phyloP scores from a whole-genome alignment of 2,113 vertebrate genomes.

The Peromyscus polionotus region DNA sequence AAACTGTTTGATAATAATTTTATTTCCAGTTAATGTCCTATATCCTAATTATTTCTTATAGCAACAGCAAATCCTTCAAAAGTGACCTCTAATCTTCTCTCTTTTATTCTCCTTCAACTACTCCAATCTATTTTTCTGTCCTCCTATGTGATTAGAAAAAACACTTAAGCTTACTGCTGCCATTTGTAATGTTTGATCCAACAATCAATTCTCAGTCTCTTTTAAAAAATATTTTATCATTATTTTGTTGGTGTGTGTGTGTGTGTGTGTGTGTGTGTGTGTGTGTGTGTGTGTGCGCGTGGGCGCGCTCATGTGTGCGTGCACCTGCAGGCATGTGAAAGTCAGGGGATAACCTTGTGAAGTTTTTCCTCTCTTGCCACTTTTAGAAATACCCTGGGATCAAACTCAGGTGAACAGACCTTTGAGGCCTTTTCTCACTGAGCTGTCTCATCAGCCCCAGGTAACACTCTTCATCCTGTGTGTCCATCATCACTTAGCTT shows the following conservation, averaged over 20 bases:
- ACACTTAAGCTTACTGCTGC: neutral
- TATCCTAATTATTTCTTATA: neutral
- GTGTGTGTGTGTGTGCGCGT: neutral
- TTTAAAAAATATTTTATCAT: neutral
- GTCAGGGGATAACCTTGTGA: neutral
- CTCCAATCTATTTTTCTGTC: neutral
- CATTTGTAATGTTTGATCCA: neutral
- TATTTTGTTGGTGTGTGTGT: neutral
- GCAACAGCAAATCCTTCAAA: neutral
- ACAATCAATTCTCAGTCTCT: neutral
- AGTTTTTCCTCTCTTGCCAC: neutral
- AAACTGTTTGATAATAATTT: neutral
- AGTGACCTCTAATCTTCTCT: neutral
- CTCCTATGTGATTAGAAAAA: neutral
- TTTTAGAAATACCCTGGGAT: neutral
- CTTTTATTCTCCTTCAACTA: neutral
- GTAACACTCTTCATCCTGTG: neutral
- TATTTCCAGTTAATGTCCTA: neutral
- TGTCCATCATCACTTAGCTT: neutral
- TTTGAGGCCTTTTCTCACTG: neutral
- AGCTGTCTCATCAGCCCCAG: neutral
- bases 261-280: neutral
- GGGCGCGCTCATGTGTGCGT: neutral
- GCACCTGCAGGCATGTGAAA: neutral
- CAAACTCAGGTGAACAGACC: neutral